These are phyloP conservation scores for Lordiphosa andalusiaca DNA, from an alignment of 2,888 invertebrate species.

Conservation along the genomic window DNA sequence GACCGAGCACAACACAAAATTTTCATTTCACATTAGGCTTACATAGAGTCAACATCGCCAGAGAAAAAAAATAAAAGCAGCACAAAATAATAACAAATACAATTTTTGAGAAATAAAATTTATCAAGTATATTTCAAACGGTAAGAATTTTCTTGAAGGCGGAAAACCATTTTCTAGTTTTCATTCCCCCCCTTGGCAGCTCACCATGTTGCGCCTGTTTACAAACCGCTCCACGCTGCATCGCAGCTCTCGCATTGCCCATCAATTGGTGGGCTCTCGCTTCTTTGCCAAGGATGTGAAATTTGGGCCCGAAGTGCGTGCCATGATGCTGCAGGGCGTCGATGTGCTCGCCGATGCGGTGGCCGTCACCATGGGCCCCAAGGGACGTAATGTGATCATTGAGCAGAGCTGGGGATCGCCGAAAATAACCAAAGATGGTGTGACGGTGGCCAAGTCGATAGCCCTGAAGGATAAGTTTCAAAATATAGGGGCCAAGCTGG, in stretches of 20 bases:
- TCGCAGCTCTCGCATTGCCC: conserved; percentile 80
- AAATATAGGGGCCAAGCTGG: conserved; percentile 98
- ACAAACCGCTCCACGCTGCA: conserved; percentile 68
- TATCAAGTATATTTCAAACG: conserved; percentile 1
- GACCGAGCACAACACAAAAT: too few species aligned
- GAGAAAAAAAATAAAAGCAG: too few species aligned
- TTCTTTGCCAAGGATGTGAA: conserved; percentile 96
- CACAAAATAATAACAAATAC: too few species aligned
- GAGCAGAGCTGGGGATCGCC: conserved; percentile 99
- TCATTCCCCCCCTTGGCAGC: not conserved
- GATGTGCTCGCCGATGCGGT: conserved; percentile 98
- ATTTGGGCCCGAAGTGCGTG: conserved; percentile 97
- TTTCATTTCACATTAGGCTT: too few species aligned
- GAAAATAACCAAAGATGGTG: conserved; percentile 99
- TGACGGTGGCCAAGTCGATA: conserved; percentile 98
- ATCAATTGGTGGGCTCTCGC: conserved; percentile 77
- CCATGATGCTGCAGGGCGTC: conserved; percentile 98
- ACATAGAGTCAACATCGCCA: too few species aligned
- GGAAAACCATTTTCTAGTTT: not conserved
- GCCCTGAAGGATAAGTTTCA: conserved; percentile 99
- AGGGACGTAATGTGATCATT: conserved; percentile 98
- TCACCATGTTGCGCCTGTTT: conserved; percentile 47
- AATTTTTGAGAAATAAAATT: conserved; percentile 7
- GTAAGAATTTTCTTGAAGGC: not conserved
- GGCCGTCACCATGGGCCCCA: conserved; percentile 99